Percentiles rank a stretch among this genome's conserved stretches.
phyloP scores from a whole-genome alignment of 1,140 invertebrate species.

The Palaemon carinicauda region DNA sequence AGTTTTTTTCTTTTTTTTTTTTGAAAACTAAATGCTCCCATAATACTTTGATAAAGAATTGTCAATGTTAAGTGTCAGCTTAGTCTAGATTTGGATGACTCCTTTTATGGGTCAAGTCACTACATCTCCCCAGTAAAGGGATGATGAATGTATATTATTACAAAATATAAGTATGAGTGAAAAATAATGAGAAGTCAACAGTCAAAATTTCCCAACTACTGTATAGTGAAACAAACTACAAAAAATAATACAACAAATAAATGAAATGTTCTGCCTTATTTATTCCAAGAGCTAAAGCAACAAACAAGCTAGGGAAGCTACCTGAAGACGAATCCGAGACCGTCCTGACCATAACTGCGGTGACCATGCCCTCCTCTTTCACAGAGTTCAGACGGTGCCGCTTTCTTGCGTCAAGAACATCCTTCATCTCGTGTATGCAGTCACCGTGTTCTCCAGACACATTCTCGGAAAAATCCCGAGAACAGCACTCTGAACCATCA shows the following conservation, averaged over 20 bases:
- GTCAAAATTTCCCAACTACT: too few species aligned
- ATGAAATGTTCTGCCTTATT: too few species aligned
- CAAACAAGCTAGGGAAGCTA: background rate
- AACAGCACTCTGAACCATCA: background rate
- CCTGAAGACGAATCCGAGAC: slow-evolving; percentile 39
- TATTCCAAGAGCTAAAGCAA: too few species aligned
- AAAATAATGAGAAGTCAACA: too few species aligned
- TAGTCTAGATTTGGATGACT: too few species aligned
- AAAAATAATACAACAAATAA: too few species aligned
- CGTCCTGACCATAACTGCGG: slow-evolving; percentile 41
- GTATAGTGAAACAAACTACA: too few species aligned
- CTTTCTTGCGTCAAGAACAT: background rate
- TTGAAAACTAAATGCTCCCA: background rate
- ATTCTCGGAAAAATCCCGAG: background rate
- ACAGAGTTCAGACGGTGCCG: background rate
- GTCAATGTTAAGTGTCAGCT: background rate
- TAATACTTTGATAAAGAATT: background rate
- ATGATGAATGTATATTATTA: too few species aligned
- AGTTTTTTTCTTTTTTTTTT: too few species aligned
- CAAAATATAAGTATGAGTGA: too few species aligned
- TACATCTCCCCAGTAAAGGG: too few species aligned
- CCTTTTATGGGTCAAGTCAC: background rate
- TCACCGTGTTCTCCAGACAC: background rate
- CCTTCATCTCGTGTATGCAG: background rate
- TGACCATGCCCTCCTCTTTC: slow-evolving; percentile 39